These are phyloP conservation scores for Leptopilina myrica DNA, from an alignment of 2,888 invertebrate species.

Conservation along the genomic window DNA sequence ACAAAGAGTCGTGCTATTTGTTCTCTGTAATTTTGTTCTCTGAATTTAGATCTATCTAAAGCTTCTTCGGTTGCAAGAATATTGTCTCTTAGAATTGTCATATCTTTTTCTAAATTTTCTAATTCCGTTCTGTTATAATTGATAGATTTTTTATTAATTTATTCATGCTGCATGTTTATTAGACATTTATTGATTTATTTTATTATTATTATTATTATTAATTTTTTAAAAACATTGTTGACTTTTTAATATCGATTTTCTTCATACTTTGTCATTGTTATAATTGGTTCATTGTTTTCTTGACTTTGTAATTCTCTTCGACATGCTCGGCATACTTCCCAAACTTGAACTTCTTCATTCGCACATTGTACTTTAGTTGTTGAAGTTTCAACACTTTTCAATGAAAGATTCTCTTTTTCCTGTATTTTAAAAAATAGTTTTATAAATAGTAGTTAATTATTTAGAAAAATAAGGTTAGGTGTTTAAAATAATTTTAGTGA, in stretches of 20 bases:
- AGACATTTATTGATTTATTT: slow-evolving; percentile 11
- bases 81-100: slow-evolving; percentile 66
- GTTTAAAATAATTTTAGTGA: neutral
- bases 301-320: slow-evolving; percentile 56
- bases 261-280: slow-evolving; percentile 64
- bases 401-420: slow-evolving; percentile 1
- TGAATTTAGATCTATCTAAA: slow-evolving; percentile 65
- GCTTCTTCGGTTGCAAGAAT: slow-evolving; percentile 65
- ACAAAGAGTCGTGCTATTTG: slow-evolving; percentile 67
- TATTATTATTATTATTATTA: neutral
- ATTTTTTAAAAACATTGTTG: neutral
- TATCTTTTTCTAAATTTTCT: slow-evolving; percentile 66
- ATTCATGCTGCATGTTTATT: neutral
- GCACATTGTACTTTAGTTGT: slow-evolving; percentile 55
- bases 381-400: slow-evolving; percentile 53
- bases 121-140: slow-evolving; percentile 64
- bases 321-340: slow-evolving; percentile 62
- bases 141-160: neutral
- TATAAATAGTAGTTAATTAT: too few species aligned
- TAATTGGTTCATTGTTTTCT: slow-evolving; percentile 57
- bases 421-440: neutral
- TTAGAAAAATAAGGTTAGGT: neutral
- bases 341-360: slow-evolving; percentile 28
- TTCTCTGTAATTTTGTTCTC: slow-evolving; percentile 67
- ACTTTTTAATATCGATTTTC: neutral